Evolutionary conservation across 1,140 invertebrate species (phyloP), one percentile per base, ranked within the genome.

Genomic region (Drosophila bipectinata): DNA sequence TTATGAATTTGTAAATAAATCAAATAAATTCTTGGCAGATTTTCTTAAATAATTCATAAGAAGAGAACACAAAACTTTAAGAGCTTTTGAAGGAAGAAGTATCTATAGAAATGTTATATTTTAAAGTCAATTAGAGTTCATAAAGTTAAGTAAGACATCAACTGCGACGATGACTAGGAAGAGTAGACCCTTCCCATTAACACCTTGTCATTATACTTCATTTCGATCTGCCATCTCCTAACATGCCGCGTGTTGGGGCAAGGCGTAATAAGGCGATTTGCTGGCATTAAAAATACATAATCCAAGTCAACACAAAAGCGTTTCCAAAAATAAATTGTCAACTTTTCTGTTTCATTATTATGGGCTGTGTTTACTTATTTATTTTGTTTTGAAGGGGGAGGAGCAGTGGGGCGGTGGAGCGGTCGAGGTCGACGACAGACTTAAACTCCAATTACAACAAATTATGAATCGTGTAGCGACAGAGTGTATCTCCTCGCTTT

Each of bases 381-480:
- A 34, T 49, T 12, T 58, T 47, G 14, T n/a, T 30, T 5, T 4
- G 26, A 4, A 6, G 26, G 26, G 4, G 4, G 10, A 3, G 9
- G 34, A 10, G 34, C 10, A 10, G 34, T 9, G 15, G n/a, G 24
- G 26, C 24, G 18, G 18, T 18, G 18, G 18, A 3, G 2, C 21
- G 26, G 26, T 48, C 37, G 41, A 58, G 60, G 59, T 57, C 48
- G 74, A 59, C 68, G 56, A 77, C 41, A 44, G 41, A 44, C 79
- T 84, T 81, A 87, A 84, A 87, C 81, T 85, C 63, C 82, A 85
- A 85, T 85, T 85, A 85, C 81, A 77, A 69, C 68, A 81, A 85
- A 85, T 85, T 85, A 87, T 85, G 77, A 85, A 66, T 87, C 74
- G 82, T 87, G 77, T 47, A 66, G 47, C 45, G 57, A 58, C 34